A percentile compares a stretch with the other conserved stretches of the same genome.
Conservation (phyloP, 2,113 vertebrate species). For the Dascyllus trimaculatus region DNA sequence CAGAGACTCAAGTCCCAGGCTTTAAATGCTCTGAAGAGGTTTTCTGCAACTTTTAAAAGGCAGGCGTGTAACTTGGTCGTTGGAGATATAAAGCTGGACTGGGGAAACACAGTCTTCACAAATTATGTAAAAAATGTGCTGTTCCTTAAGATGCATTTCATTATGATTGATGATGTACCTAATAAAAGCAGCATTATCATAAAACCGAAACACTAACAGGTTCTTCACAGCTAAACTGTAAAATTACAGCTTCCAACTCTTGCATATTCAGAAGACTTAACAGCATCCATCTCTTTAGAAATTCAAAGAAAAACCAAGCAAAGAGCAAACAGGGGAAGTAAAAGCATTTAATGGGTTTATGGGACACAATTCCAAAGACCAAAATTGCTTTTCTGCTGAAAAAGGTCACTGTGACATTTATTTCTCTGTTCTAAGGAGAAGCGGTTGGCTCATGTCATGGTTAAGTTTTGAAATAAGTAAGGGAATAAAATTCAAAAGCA, state of each 20-base stretch:
- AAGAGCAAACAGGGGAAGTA: neutral
- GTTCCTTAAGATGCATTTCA: neutral
- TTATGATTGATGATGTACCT: neutral
- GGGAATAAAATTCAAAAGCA: neutral
- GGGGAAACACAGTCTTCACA: neutral
- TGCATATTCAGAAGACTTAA: conserved; percentile 17
- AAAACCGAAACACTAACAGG: conserved; percentile 9
- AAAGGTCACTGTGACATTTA: neutral
- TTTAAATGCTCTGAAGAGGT: neutral
- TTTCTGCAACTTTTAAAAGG: neutral
- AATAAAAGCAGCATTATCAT: conserved; percentile 19
- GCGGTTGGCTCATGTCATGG: neutral
- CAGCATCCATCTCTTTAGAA: neutral
- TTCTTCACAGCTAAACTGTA: conserved; percentile 1
- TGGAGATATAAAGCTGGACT: too few relatives aligned
- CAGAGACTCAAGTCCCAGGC: neutral
- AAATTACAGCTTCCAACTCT: conserved; percentile 12
- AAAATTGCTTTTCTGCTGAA: neutral
- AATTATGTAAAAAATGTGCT: neutral
- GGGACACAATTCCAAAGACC: neutral
- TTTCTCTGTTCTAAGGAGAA: neutral
- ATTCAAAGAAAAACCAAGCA: neutral
- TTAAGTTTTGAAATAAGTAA: neutral
- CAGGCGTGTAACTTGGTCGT: too few relatives aligned
- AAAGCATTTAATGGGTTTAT: conserved; percentile 1